Percentiles rank a stretch among this genome's conserved stretches.
These are phyloP conservation scores for Brachyhypopomus gauderio DNA, from an alignment of 2,113 vertebrate genomes.

Conservation along the genomic window DNA sequence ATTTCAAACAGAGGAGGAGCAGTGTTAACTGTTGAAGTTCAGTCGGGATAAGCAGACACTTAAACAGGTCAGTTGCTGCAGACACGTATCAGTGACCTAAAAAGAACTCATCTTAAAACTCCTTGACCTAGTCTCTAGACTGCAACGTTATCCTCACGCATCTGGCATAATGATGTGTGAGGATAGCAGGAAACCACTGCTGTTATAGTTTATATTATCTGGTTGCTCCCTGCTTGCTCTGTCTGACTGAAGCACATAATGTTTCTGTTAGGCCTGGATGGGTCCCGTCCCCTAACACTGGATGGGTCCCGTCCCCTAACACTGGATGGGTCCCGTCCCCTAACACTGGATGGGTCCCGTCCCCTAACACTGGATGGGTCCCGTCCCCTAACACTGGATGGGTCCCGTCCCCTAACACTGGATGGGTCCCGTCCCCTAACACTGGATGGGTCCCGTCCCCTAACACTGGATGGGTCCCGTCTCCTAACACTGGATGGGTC, in stretches of 20 bases:
- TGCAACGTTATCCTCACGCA: neutral
- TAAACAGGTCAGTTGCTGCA: conserved; percentile 6
- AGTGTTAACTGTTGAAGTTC: too few relatives aligned
- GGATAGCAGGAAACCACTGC: conserved; percentile 19
- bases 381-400: too few relatives aligned
- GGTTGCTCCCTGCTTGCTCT: neutral
- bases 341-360: too few relatives aligned
- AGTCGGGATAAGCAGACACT: neutral
- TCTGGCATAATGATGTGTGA: conserved; percentile 16
- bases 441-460: too few relatives aligned
- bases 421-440: too few relatives aligned
- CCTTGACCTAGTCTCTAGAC: neutral
- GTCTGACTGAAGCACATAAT: neutral
- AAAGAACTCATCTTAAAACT: conserved; percentile 12
- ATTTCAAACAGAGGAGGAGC: too few relatives aligned
- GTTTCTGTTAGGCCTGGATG: neutral
- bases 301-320: too few relatives aligned
- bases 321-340: too few relatives aligned
- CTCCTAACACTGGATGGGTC: too few relatives aligned
- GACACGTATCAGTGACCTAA: neutral
- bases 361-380: too few relatives aligned
- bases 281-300: neutral
- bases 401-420: too few relatives aligned
- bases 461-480: too few relatives aligned
- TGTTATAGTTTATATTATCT: neutral